Conservation (phyloP, 2,113 vertebrate species). For the Ceyx cyanopectus region DNA sequence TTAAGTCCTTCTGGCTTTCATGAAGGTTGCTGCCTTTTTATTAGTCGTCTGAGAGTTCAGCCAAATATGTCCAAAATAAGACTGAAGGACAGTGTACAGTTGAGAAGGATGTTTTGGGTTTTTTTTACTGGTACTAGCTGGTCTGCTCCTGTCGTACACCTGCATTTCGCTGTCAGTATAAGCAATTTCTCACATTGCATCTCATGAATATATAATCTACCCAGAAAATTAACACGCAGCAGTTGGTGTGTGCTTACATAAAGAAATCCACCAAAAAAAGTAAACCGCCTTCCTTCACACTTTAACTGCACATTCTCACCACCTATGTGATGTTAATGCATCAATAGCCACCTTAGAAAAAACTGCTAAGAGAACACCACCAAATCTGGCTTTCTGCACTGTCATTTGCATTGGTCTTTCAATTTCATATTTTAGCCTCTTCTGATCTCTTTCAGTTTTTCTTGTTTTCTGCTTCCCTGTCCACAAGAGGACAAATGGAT, state of each 20-base stretch:
- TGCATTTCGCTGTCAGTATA: not conserved
- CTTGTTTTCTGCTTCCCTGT: not conserved
- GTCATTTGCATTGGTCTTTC: not conserved
- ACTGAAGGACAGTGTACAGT: not conserved
- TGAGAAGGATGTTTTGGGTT: not conserved
- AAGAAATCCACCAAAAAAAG: not conserved
- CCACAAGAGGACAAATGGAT: not conserved
- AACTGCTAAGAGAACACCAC: not conserved
- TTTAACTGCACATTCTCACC: not conserved
- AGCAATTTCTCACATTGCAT: constrained; percentile 4
- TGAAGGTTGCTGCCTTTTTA: not conserved
- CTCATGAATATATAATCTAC: constrained; percentile 24
- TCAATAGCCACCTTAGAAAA: not conserved
- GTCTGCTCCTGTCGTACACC: not conserved
- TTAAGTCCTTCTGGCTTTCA: not conserved
- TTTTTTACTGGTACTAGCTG: not conserved
- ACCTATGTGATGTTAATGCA: not conserved
- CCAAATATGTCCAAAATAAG: not conserved
- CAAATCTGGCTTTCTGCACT: not conserved
- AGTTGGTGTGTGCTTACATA: not conserved
- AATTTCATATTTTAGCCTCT: not conserved
- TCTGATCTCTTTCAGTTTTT: not conserved
- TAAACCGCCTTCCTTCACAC: not conserved
- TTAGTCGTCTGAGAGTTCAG: not conserved
- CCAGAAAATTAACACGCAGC: constrained; percentile 13